Evolutionary conservation across 1,140 invertebrate species (phyloP).

Genomic region (Leguminivora glycinivorella): DNA sequence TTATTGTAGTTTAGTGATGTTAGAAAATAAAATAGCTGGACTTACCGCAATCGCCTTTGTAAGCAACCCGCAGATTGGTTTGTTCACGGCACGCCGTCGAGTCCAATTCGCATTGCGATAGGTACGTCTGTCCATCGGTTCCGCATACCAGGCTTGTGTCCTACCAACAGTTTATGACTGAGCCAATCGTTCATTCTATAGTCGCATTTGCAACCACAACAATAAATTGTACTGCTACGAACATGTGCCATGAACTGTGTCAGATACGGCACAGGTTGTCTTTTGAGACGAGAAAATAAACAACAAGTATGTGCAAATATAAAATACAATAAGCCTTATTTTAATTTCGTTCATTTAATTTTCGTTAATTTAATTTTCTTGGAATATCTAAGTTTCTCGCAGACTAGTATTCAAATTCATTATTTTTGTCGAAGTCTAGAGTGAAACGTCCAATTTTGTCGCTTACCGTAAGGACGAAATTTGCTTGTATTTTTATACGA

Average conservation of each 20-base stretch:
- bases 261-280: no score
- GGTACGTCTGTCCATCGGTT: slow-evolving; percentile 92
- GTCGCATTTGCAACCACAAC: not conserved
- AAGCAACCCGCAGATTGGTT: slow-evolving; percentile 81
- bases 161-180: slow-evolving; percentile 47
- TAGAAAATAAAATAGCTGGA: slow-evolving; percentile 34
- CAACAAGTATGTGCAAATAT: no score
- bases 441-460: no score
- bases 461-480: no score
- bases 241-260: no score
- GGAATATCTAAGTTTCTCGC: no score
- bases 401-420: no score
- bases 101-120: slow-evolving; percentile 91
- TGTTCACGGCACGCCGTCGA: slow-evolving; percentile 88
- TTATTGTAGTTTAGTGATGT: not conserved
- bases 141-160: slow-evolving; percentile 86
- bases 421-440: no score
- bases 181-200: slow-evolving; percentile 8
- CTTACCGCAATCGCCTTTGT: slow-evolving; percentile 93
- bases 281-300: no score
- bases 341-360: no score
- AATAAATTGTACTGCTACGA: not conserved
- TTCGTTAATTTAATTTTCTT: no score
- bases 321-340: not conserved
- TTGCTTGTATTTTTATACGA: no score